These are phyloP conservation scores for Molorchus minor DNA, from an alignment of 2,888 invertebrate genomes.

Conservation along the genomic window DNA sequence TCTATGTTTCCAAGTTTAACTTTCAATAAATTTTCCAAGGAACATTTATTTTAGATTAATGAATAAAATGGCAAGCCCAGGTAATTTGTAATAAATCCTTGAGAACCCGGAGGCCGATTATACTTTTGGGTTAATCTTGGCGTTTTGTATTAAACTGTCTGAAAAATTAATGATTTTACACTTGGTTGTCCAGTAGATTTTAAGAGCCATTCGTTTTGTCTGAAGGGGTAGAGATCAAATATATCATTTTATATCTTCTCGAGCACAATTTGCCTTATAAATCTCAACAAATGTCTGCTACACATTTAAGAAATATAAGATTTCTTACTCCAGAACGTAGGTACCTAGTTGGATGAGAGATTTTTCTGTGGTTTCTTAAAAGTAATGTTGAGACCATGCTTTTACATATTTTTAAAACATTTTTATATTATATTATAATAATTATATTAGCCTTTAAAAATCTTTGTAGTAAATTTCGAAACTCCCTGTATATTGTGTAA, in stretches of 20 bases:
- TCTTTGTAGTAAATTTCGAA: too few species aligned
- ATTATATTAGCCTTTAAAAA: too few species aligned
- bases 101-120: slow-evolving; percentile 4
- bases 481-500: too few species aligned
- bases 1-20: too few species aligned
- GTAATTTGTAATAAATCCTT: slow-evolving; percentile 21
- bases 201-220: slow-evolving; percentile 32
- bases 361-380: background rate
- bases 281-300: slow-evolving; percentile 34
- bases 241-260: slow-evolving; percentile 35
- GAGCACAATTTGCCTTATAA: slow-evolving; percentile 33
- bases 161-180: slow-evolving; percentile 36
- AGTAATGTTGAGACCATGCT: too few species aligned
- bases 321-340: background rate
- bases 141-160: slow-evolving; percentile 32
- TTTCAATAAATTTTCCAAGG: too few species aligned
- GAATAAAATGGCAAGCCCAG: slow-evolving; percentile 17
- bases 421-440: too few species aligned
- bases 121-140: slow-evolving; percentile 18
- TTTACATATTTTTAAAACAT: too few species aligned
- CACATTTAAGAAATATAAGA: slow-evolving; percentile 28
- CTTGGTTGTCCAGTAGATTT: slow-evolving; percentile 25
- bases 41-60: slow-evolving; percentile 21
- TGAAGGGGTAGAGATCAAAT: slow-evolving; percentile 29
- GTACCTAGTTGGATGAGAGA: background rate